These are phyloP conservation scores for Diabrotica balteata DNA, from an alignment of 2,888 invertebrate species.

Conservation along the genomic window DNA sequence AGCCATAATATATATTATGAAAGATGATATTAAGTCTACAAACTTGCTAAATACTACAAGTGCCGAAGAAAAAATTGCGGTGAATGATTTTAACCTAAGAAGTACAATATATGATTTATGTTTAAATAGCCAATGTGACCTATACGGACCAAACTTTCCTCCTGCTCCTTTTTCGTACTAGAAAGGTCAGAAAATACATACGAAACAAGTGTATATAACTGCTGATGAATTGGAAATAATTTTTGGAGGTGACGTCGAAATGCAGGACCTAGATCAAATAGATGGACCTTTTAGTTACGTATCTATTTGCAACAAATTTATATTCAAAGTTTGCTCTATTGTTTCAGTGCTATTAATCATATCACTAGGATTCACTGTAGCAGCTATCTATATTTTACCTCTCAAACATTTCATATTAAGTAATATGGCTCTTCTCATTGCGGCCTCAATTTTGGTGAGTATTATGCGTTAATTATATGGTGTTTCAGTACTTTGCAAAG, in stretches of 20 bases:
- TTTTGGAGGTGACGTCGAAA: not conserved
- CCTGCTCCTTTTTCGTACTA: slow-evolving; percentile 1
- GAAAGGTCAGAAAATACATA: not conserved
- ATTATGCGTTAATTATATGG: not conserved
- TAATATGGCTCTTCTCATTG: not conserved
- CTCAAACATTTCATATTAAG: slow-evolving; percentile 3
- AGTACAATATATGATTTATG: no score
- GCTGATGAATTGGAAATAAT: not conserved
- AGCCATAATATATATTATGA: no score
- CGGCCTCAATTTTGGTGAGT: not conserved
- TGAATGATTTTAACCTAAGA: no score
- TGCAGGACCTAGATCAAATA: not conserved
- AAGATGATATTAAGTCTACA: no score
- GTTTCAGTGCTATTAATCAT: not conserved
- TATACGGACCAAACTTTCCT: slow-evolving; percentile 1
- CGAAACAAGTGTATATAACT: slow-evolving; percentile 1
- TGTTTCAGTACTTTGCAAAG: not conserved
- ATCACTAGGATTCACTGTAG: not conserved
- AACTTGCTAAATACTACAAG: no score
- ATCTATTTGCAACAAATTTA: slow-evolving; percentile 3
- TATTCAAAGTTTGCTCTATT: slow-evolving; percentile 2
- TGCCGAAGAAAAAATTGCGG: no score
- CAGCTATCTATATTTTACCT: not conserved
- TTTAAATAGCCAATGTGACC: no score
- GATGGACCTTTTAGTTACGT: not conserved